Evolutionary conservation across 2,888 invertebrate species (phyloP).

Genomic region (Argynnis bischoffii): DNA sequence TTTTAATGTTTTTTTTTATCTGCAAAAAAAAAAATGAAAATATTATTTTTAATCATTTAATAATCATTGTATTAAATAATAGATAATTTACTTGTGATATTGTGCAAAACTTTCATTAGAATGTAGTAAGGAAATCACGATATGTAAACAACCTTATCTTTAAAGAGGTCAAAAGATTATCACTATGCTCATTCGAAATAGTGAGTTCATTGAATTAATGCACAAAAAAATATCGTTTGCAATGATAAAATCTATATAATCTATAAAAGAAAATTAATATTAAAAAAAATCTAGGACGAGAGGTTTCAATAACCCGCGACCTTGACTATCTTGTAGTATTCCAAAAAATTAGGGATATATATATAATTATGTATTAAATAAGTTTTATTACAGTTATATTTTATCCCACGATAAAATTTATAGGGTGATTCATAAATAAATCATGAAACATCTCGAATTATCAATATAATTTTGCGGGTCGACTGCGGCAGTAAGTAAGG

Average conservation of each 20-base stretch:
- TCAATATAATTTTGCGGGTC: conserved; percentile 6
- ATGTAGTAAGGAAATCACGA: conserved; percentile 2
- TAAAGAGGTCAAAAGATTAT: conserved; percentile 36
- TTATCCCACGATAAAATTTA: not conserved
- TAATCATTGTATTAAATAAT: not conserved
- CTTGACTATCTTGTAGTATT: conserved; percentile 41
- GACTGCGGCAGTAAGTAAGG: not conserved
- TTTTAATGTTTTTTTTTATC: conserved; percentile 53
- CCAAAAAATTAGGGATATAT: conserved; percentile 12
- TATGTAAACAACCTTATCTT: conserved; percentile 27
- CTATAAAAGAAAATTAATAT: conserved; percentile 11
- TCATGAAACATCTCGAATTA: conserved; percentile 13
- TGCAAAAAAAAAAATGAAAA: conserved; percentile 46
- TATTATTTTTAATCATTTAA: not conserved
- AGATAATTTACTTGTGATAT: not conserved
- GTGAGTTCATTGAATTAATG: not conserved
- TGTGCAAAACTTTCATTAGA: conserved; percentile 6
- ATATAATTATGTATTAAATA: conserved; percentile 7
- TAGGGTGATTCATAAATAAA: not conserved
- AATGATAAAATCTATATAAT: conserved; percentile 16
- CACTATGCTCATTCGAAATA: conserved; percentile 22
- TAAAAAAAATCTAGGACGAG: conserved; percentile 10
- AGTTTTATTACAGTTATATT: not conserved
- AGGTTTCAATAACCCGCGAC: conserved; percentile 43
- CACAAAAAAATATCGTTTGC: not conserved